Evolutionary conservation across 2,113 vertebrate genomes (phyloP).

Genomic region (Pelusios castaneus): DNA sequence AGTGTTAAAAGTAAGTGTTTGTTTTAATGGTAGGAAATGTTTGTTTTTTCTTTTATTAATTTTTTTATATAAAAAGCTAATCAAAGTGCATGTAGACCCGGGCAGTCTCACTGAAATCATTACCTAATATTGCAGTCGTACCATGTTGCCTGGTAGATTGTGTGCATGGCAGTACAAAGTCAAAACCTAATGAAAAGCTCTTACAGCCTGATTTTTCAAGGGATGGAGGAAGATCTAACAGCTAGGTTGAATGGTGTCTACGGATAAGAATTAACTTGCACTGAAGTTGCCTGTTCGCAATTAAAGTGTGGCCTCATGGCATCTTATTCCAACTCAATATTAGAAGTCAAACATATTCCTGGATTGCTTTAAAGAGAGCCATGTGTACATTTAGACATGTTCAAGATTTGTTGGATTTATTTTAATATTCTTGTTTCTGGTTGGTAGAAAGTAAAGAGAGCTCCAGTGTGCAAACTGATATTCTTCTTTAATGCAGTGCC

Average conservation of each 20-base stretch:
- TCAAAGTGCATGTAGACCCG: background rate
- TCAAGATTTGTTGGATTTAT: background rate
- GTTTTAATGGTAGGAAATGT: constrained; percentile 29
- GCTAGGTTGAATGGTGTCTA: background rate
- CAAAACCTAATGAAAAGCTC: background rate
- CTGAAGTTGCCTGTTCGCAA: background rate
- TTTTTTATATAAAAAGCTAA: background rate
- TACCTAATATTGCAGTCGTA: background rate
- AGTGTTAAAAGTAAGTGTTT: constrained; percentile 89
- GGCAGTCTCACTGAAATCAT: background rate
- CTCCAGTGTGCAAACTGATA: background rate
- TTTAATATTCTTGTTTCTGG: background rate
- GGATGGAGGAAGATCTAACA: background rate
- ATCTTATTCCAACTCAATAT: background rate
- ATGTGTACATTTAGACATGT: background rate
- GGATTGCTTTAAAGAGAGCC: background rate
- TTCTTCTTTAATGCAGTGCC: background rate
- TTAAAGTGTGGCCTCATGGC: background rate
- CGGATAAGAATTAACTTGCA: background rate
- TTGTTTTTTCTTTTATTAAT: background rate
- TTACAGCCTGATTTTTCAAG: background rate
- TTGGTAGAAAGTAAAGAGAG: background rate
- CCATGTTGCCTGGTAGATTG: background rate
- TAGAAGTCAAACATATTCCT: background rate
- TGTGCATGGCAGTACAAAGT: background rate